A percentile compares a stretch with the other conserved stretches of the same genome.
phyloP scores from a whole-genome alignment of 2,113 vertebrate species.

The Scartelaos histophorus region DNA sequence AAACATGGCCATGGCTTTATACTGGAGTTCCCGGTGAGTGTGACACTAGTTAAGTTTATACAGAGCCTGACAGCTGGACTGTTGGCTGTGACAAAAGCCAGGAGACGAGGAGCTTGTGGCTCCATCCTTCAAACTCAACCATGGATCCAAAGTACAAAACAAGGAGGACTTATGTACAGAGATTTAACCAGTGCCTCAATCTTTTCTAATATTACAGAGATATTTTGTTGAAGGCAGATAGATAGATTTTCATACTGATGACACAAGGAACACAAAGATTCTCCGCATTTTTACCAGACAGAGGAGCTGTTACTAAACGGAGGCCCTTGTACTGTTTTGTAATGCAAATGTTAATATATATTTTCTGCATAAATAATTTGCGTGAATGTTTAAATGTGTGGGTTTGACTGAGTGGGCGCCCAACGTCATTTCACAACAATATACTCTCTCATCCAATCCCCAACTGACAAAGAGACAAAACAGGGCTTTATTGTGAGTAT shows the following conservation, averaged over 20 bases:
- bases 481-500: constrained; percentile 64
- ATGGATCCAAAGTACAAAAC: constrained; percentile 42
- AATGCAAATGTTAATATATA: constrained; percentile 93
- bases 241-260: constrained; percentile 48
- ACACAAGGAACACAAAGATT: constrained; percentile 46
- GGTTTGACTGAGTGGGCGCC: constrained; percentile 47
- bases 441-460: constrained; percentile 36
- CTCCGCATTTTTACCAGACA: constrained; percentile 52
- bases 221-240: constrained; percentile 67
- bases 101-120: constrained; percentile 31
- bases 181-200: constrained; percentile 71
- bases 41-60: constrained; percentile 36
- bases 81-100: constrained; percentile 63
- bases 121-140: constrained; percentile 36
- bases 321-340: constrained; percentile 84
- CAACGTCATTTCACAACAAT: constrained; percentile 33
- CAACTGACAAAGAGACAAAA: constrained; percentile 23
- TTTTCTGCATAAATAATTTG: constrained; percentile 66
- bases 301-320: constrained; percentile 75
- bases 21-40: constrained; percentile 39
- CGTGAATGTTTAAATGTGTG: constrained; percentile 40
- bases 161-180: constrained; percentile 57
- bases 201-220: constrained; percentile 46
- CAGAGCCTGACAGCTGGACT: constrained; percentile 76
- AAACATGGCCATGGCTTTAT: background rate